phyloP scores from a whole-genome alignment of 1,140 invertebrate genomes.

The Calephelis nemesis region DNA sequence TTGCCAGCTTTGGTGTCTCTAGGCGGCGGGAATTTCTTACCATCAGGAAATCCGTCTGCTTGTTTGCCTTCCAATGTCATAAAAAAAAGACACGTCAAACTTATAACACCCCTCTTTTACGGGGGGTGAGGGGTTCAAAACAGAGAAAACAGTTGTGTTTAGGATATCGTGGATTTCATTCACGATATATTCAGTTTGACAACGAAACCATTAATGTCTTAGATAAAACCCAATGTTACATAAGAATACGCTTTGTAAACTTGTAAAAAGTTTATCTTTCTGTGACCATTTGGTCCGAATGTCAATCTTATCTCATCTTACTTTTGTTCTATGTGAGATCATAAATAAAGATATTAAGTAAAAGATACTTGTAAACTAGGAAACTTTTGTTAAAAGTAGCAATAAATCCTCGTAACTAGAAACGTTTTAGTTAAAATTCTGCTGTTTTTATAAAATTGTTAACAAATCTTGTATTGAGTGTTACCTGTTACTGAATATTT shows the following conservation, averaged over 20 bases:
- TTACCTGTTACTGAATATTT: too few species aligned
- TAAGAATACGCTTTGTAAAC: background rate
- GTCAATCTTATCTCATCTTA: constrained; percentile 48
- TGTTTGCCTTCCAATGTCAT: too few species aligned
- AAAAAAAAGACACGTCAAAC: too few species aligned
- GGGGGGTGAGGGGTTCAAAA: too few species aligned
- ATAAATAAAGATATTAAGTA: constrained; percentile 69
- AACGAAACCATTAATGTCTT: background rate
- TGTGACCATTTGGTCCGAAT: constrained; percentile 5
- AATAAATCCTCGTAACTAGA: constrained; percentile 51
- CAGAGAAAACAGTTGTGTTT: too few species aligned
- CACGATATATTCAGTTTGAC: background rate
- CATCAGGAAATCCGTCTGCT: too few species aligned
- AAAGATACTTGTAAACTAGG: constrained; percentile 67
- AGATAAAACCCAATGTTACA: background rate
- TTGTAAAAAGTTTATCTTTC: background rate
- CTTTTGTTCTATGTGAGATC: constrained; percentile 51
- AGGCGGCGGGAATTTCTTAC: too few species aligned
- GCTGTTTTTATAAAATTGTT: background rate
- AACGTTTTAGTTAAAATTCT: constrained; percentile 28
- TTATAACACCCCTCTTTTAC: too few species aligned
- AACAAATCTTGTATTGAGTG: too few species aligned
- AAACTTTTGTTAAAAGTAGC: constrained; percentile 69
- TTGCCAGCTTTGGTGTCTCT: too few species aligned
- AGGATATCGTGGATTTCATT: too few species aligned